A percentile compares a stretch with the other conserved stretches of the same genome.
These are phyloP conservation scores for Pseudomyrmex sp. DNA, from an alignment of 1,140 invertebrate genomes.

Conservation along the genomic window DNA sequence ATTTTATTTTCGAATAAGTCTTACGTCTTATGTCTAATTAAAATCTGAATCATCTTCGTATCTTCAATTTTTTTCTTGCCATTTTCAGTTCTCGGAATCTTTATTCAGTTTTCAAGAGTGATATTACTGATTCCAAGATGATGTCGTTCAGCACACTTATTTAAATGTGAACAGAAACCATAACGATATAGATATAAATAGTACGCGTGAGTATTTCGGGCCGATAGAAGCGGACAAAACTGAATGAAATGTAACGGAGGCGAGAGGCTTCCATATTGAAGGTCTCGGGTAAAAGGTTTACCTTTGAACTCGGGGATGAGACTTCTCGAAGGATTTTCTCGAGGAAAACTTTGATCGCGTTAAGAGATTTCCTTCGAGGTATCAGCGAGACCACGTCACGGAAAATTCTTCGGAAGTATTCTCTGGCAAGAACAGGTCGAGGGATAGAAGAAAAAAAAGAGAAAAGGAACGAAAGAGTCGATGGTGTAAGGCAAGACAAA, in stretches of 20 bases:
- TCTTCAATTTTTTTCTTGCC: neutral
- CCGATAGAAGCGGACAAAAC: constrained; percentile 6
- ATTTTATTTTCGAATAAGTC: neutral
- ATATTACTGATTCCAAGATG: constrained; percentile 7
- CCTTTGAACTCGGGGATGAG: constrained; percentile 64
- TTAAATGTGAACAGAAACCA: constrained; percentile 16
- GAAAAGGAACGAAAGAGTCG: constrained; percentile 5
- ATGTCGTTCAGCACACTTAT: neutral
- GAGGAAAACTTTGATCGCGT: constrained; percentile 61
- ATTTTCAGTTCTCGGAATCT: neutral
- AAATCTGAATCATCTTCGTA: neutral
- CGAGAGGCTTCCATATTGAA: constrained; percentile 52
- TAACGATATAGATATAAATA: constrained; percentile 42
- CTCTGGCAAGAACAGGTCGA: constrained; percentile 34
- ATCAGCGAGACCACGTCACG: constrained; percentile 47
- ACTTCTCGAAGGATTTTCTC: constrained; percentile 63
- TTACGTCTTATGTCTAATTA: neutral
- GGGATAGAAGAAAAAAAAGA: neutral
- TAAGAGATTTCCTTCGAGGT: constrained; percentile 67
- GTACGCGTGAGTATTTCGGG: neutral
- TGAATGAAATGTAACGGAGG: constrained; percentile 55
- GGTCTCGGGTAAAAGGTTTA: constrained; percentile 46
- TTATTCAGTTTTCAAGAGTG: neutral
- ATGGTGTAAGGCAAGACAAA: constrained; percentile 56
- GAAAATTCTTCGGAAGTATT: constrained; percentile 64